These are phyloP conservation scores for Nemurella pictetii DNA, from an alignment of 2,888 invertebrate genomes.

Conservation along the genomic window DNA sequence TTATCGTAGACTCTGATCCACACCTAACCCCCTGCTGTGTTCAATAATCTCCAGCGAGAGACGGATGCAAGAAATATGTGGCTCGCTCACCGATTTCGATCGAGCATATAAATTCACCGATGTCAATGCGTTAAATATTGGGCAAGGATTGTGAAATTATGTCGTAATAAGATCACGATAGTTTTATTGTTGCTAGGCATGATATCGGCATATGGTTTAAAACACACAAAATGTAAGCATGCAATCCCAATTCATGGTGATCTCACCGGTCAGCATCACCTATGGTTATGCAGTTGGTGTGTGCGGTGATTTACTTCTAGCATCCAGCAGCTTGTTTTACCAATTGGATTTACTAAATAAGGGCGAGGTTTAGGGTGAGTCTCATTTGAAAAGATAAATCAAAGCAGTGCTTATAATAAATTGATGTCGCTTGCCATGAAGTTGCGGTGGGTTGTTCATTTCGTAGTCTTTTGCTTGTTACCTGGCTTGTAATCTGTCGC, in stretches of 20 bases:
- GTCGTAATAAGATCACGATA: neutral
- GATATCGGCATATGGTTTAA: neutral
- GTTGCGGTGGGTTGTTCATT: neutral
- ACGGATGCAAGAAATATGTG: neutral
- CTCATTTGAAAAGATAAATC: neutral
- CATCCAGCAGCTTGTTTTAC: neutral
- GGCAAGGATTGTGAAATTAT: neutral
- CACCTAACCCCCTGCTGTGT: slow-evolving; percentile 12
- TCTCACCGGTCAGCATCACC: too few relatives aligned
- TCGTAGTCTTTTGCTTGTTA: neutral
- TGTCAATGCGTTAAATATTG: neutral
- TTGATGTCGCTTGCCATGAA: neutral
- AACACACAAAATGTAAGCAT: neutral
- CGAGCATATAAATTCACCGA: neutral
- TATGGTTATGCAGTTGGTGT: too few relatives aligned
- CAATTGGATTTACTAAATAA: slow-evolving; percentile 14
- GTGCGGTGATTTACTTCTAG: neutral
- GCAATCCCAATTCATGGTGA: too few relatives aligned
- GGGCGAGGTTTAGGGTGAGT: neutral
- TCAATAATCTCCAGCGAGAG: neutral
- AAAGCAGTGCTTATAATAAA: neutral
- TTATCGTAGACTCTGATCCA: neutral
- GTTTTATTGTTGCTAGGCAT: neutral
- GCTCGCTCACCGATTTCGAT: neutral
- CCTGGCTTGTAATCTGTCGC: neutral